Percentiles rank a stretch among this genome's conserved stretches.
These are phyloP conservation scores for Lagopus muta DNA, from an alignment of 2,113 vertebrate species.

Conservation along the genomic window DNA sequence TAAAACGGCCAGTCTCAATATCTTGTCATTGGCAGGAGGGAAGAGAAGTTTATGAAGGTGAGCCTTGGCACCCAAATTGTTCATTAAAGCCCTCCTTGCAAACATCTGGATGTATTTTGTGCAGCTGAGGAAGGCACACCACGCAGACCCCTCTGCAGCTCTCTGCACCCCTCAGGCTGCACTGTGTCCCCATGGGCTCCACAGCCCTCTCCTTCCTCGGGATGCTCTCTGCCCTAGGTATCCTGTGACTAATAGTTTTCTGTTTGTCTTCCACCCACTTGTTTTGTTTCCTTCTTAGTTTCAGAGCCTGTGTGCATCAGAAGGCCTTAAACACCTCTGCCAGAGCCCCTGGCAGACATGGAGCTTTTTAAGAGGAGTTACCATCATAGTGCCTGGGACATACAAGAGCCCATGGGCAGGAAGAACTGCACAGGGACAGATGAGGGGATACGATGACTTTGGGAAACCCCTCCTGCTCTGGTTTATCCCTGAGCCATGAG, in stretches of 20 bases:
- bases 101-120: conserved; percentile 34
- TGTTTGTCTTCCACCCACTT: not conserved
- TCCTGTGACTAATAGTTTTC: not conserved
- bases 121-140: not conserved
- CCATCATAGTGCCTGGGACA: not conserved
- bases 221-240: not conserved
- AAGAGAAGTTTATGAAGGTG: conserved; percentile 3
- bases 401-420: not conserved
- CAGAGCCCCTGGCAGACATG: not conserved
- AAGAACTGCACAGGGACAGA: not conserved
- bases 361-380: not conserved
- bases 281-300: not conserved
- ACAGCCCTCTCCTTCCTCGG: not conserved
- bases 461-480: not conserved
- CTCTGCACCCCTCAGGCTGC: not conserved
- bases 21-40: not conserved
- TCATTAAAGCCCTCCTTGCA: not conserved
- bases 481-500: not conserved
- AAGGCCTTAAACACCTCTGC: not conserved
- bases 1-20: not conserved
- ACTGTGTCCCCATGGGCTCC: not conserved
- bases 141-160: fast-evolving
- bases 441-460: not conserved
- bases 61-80: not conserved
- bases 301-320: not conserved